Conservation (phyloP, 2,888 invertebrate genomes). For the Dermolepida albohirtum region DNA sequence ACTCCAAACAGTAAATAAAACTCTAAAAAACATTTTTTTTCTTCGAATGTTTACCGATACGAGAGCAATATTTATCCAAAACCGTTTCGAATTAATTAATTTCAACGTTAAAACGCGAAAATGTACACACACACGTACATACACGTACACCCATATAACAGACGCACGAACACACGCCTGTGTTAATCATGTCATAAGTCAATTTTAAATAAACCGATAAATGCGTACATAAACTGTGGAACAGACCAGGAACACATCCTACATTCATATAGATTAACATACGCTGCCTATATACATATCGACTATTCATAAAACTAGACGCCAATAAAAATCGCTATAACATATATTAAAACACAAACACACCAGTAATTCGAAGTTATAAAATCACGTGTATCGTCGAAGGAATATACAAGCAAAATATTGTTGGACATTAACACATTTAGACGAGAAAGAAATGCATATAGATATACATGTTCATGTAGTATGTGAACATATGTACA, state of each 20-base stretch:
- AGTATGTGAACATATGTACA: too few relatives aligned
- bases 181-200: slow-evolving; percentile 35
- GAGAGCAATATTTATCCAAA: slow-evolving; percentile 16
- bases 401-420: slow-evolving; percentile 15
- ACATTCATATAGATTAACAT: slow-evolving; percentile 2
- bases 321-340: slow-evolving; percentile 35
- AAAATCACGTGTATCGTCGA: slow-evolving; percentile 22
- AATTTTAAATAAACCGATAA: slow-evolving; percentile 43
- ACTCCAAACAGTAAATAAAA: too few relatives aligned
- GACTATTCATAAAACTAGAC: slow-evolving; percentile 31
- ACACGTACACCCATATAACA: too few relatives aligned
- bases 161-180: background rate
- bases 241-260: slow-evolving; percentile 12
- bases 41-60: too few relatives aligned
- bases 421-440: slow-evolving; percentile 17
- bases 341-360: slow-evolving; percentile 30
- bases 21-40: too few relatives aligned
- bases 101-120: slow-evolving; percentile 12
- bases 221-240: slow-evolving; percentile 34
- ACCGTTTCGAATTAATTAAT: slow-evolving; percentile 25
- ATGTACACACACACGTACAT: too few relatives aligned
- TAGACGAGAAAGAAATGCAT: background rate
- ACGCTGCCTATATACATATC: slow-evolving; percentile 6
- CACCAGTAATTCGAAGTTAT: slow-evolving; percentile 29
- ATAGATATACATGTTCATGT: too few relatives aligned